phyloP scores from a whole-genome alignment of 2,113 vertebrate species.

The Lasiurus borealis region DNA sequence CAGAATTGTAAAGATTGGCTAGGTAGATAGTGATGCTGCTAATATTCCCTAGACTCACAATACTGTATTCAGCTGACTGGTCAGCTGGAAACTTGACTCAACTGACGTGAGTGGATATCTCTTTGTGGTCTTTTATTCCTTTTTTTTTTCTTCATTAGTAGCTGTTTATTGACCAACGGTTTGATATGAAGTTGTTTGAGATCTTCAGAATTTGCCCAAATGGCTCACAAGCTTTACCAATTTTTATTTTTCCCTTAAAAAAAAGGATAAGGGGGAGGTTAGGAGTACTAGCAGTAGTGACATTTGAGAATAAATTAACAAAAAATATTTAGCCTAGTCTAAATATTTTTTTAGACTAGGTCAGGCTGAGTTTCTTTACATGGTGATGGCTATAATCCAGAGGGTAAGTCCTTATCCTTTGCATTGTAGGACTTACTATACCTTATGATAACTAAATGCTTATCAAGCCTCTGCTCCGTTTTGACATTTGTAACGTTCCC shows the following conservation, averaged over 20 bases:
- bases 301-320: slow-evolving; percentile 87
- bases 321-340: slow-evolving; percentile 82
- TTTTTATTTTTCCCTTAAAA: slow-evolving; percentile 57
- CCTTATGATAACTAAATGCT: not conserved
- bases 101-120: not conserved
- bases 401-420: not conserved
- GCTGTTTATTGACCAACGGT: slow-evolving; percentile 82
- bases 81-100: not conserved
- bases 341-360: too few species aligned
- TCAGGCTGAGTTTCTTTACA: slow-evolving; percentile 28
- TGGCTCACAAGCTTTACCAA: slow-evolving; percentile 80
- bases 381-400: not conserved
- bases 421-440: not conserved
- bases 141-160: slow-evolving; percentile 51
- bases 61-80: not conserved
- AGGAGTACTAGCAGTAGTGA: slow-evolving; percentile 70
- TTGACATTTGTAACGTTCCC: not conserved
- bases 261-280: not conserved
- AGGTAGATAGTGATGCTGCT: not conserved
- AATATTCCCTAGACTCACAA: not conserved
- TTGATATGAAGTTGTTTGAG: slow-evolving; percentile 82
- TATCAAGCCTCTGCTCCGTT: slow-evolving; percentile 6
- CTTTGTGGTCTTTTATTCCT: not conserved
- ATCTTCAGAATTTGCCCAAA: slow-evolving; percentile 71
- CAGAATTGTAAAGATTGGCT: not conserved